phyloP scores from a whole-genome alignment of 2,797 vertebrate genomes.

The Octomys mimax region DNA sequence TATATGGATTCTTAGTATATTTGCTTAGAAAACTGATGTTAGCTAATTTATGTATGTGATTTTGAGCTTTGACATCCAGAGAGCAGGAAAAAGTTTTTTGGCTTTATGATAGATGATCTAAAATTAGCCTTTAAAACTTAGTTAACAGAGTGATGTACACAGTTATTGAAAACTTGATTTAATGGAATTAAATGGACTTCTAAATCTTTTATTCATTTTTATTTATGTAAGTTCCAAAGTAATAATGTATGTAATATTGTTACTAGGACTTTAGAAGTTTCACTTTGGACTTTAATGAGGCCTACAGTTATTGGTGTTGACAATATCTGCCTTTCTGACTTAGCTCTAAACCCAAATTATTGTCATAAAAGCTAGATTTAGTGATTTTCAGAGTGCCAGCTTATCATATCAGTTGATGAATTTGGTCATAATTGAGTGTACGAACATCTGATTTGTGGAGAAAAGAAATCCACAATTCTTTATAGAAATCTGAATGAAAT shows the following conservation, averaged over 20 bases:
- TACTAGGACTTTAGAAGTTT: conserved; percentile 57
- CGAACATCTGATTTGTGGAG: conserved; percentile 32
- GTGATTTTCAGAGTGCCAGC: conserved; percentile 40
- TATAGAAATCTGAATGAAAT: conserved; percentile 46
- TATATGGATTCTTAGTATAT: conserved; percentile 42
- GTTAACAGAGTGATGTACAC: conserved; percentile 70
- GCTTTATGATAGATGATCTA: conserved; percentile 63
- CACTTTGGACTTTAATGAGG: conserved; percentile 59
- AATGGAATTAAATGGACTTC: conserved; percentile 65
- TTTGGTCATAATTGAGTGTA: conserved; percentile 45
- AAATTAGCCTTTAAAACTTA: conserved; percentile 71
- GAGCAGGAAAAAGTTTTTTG: conserved; percentile 58
- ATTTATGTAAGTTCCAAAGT: conserved; percentile 54
- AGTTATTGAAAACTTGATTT: conserved; percentile 70
- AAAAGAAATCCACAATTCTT: conserved; percentile 55
- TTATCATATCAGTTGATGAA: conserved; percentile 47
- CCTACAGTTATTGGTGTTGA: conserved; percentile 62
- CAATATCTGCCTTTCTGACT: conserved; percentile 58
- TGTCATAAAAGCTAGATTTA: conserved; percentile 48
- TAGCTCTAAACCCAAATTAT: conserved; percentile 43
- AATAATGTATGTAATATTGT: conserved; percentile 56
- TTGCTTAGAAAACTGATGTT: conserved; percentile 56
- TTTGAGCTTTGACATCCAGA: conserved; percentile 76
- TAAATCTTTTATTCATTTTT: conserved; percentile 53
- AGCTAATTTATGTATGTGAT: conserved; percentile 58